Conservation (phyloP, 2,113 vertebrate species). For the Scytalopus superciliaris region DNA sequence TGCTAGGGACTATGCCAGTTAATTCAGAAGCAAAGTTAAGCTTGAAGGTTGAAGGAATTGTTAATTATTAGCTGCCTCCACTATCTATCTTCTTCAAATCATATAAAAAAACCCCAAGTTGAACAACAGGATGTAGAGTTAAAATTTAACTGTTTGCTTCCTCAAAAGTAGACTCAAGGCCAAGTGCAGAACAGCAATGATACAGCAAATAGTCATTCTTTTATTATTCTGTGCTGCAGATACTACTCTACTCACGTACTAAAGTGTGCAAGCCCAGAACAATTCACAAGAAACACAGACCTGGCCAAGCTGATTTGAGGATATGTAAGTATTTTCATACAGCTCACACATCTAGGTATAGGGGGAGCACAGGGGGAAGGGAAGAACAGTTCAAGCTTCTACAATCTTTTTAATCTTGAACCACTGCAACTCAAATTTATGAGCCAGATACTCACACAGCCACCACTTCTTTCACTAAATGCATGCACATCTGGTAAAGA, state of each 20-base stretch:
- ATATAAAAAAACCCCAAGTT: neutral
- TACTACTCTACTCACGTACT: neutral
- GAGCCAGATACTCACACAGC: neutral
- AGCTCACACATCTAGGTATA: neutral
- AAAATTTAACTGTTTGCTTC: slow-evolving; percentile 4
- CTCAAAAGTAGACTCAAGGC: neutral
- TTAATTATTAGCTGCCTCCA: slow-evolving; percentile 9
- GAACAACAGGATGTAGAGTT: slow-evolving; percentile 31
- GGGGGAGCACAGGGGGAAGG: too few relatives aligned
- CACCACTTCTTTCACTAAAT: neutral
- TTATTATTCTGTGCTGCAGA: neutral
- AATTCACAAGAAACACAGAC: neutral
- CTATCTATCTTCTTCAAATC: neutral
- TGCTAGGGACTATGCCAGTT: neutral
- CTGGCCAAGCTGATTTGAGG: neutral
- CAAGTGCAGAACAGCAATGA: neutral
- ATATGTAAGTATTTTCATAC: neutral
- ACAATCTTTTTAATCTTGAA: neutral
- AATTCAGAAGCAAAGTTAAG: neutral
- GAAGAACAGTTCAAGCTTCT: neutral
- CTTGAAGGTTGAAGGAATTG: neutral
- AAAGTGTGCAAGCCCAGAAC: neutral
- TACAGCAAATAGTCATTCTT: neutral
- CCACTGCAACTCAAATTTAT: neutral
- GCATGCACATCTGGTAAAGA: neutral